Percentiles rank a stretch among this genome's conserved stretches.
Evolutionary conservation across 1,140 invertebrate genomes (phyloP).

Genomic region (Rhopalosiphum padi): DNA sequence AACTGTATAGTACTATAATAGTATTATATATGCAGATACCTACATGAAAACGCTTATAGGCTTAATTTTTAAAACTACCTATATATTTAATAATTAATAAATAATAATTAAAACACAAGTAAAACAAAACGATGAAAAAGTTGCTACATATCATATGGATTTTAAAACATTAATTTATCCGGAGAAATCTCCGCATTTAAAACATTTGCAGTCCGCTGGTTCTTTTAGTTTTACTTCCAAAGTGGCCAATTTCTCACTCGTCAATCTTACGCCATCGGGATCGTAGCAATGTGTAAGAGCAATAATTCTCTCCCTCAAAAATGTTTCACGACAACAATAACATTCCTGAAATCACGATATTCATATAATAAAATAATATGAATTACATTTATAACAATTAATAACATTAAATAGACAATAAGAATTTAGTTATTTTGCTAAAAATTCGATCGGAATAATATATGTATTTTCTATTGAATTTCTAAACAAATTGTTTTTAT

Average conservation of each 20-base stretch:
- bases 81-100: constrained; percentile 13
- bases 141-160: not conserved
- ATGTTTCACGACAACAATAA: constrained; percentile 88
- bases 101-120: not conserved
- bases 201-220: constrained; percentile 87
- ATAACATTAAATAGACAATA: not conserved
- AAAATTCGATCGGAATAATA: not conserved
- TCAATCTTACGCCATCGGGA: constrained; percentile 79
- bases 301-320: constrained; percentile 79
- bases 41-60: constrained; percentile 1
- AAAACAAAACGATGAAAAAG: not conserved
- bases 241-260: constrained; percentile 67
- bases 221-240: constrained; percentile 85
- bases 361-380: not conserved
- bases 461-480: no score
- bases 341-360: constrained; percentile 73
- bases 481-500: no score
- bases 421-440: not conserved
- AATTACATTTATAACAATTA: not conserved
- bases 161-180: constrained; percentile 55
- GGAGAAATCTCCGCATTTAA: constrained; percentile 74
- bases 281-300: constrained; percentile 85
- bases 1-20: not conserved
- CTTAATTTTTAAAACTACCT: not conserved
- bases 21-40: not conserved